phyloP scores from a whole-genome alignment of 2,113 vertebrate genomes.

The Diadophis punctatus region DNA sequence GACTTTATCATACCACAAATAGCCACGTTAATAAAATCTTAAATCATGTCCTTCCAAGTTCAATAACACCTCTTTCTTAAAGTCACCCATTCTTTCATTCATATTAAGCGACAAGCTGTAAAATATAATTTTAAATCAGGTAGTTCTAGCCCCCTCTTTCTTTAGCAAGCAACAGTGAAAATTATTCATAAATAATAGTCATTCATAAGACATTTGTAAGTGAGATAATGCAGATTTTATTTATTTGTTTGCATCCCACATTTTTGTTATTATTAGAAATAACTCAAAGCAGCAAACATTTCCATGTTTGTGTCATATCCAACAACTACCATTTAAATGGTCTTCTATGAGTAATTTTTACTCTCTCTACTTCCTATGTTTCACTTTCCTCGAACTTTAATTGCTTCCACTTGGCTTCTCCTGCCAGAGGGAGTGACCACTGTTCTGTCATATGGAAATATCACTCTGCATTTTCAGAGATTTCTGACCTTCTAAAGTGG shows the following conservation, averaged over 20 bases:
- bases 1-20: neutral
- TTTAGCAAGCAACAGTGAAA: neutral
- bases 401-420: neutral
- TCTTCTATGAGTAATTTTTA: neutral
- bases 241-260: neutral
- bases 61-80: neutral
- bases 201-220: neutral
- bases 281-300: neutral
- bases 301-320: neutral
- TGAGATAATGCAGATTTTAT: neutral
- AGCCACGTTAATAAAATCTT: neutral
- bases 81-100: neutral
- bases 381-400: neutral
- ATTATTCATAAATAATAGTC: neutral
- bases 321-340: neutral
- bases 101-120: neutral
- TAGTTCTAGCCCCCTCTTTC: neutral
- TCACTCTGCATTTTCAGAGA: neutral
- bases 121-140: neutral
- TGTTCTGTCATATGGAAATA: neutral
- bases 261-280: neutral
- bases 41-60: neutral
- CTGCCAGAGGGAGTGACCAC: neutral
- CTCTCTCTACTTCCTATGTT: neutral
- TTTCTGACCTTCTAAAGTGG: neutral